Percentiles rank a stretch among this genome's conserved stretches.
Evolutionary conservation across 1,140 invertebrate species (phyloP).

Genomic region (Colletes gigas): DNA sequence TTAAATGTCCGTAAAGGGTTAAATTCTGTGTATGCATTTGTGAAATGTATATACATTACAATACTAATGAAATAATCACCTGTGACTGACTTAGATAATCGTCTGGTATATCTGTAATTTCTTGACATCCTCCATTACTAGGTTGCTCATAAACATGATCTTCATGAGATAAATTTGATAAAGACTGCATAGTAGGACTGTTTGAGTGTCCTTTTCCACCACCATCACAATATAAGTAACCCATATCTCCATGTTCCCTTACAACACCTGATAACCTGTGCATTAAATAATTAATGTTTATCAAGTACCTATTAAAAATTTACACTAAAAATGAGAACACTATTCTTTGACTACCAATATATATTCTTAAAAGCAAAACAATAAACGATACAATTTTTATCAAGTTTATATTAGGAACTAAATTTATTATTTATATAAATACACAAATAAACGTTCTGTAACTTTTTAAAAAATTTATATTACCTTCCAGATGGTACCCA

Average conservation of each 20-base stretch:
- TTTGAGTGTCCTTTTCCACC: slow-evolving; percentile 80
- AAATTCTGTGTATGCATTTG: neutral
- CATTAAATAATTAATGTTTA: neutral
- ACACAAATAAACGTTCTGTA: neutral
- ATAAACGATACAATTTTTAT: neutral
- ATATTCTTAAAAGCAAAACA: too few species aligned
- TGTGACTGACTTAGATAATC: slow-evolving; percentile 91
- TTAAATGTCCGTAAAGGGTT: too few species aligned
- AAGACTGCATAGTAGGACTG: slow-evolving; percentile 79
- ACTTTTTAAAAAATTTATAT: slow-evolving; percentile 1
- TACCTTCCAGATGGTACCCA: slow-evolving; percentile 84
- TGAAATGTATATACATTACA: neutral
- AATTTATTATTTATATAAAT: slow-evolving; percentile 1
- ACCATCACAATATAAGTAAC: slow-evolving; percentile 78
- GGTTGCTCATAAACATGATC: slow-evolving; percentile 78
- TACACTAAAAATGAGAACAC: neutral
- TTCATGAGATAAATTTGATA: slow-evolving; percentile 76
- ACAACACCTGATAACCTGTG: slow-evolving; percentile 75
- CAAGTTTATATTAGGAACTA: neutral
- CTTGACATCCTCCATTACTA: slow-evolving; percentile 82
- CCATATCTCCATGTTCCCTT: slow-evolving; percentile 76
- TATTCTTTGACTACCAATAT: too few species aligned
- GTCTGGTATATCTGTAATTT: slow-evolving; percentile 92
- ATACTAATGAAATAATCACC: slow-evolving; percentile 62
- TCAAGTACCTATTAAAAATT: neutral